Evolutionary conservation across 2,797 vertebrate species (phyloP).

Genomic region (Sebastes paucispinis): DNA sequence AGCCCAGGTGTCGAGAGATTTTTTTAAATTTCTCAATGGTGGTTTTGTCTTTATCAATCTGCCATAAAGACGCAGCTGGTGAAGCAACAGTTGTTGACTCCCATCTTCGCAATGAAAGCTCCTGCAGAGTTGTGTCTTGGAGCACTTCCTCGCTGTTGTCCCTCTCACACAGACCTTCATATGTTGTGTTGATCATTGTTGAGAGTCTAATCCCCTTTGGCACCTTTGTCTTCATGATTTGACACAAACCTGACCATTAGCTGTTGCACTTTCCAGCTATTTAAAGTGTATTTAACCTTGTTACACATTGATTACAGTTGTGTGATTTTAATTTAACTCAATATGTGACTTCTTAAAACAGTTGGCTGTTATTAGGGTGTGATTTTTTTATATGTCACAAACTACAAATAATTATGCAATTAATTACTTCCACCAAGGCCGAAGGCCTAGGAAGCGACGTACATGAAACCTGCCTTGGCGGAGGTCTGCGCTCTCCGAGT

Average conservation of each 20-base stretch:
- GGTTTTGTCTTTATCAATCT: background rate
- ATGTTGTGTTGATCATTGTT: background rate
- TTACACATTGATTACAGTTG: background rate
- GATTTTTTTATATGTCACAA: background rate
- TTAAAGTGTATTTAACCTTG: background rate
- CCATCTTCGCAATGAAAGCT: background rate
- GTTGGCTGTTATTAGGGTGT: background rate
- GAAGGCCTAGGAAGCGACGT: too few species aligned
- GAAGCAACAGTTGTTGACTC: constrained; percentile 7
- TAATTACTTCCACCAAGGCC: background rate
- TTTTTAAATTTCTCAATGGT: background rate
- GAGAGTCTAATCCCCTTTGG: background rate
- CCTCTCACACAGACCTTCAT: background rate
- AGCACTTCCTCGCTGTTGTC: background rate
- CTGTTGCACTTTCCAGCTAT: background rate
- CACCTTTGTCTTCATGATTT: background rate
- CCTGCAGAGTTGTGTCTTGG: background rate
- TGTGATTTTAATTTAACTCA: background rate
- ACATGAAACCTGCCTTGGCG: too few species aligned
- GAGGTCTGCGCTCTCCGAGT: too few species aligned
- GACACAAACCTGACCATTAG: background rate
- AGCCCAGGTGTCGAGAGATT: background rate
- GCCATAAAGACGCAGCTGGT: background rate
- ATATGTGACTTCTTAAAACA: background rate
- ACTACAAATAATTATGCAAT: background rate